These are phyloP conservation scores for Grapholita molesta DNA, from an alignment of 1,140 invertebrate genomes.

Conservation along the genomic window DNA sequence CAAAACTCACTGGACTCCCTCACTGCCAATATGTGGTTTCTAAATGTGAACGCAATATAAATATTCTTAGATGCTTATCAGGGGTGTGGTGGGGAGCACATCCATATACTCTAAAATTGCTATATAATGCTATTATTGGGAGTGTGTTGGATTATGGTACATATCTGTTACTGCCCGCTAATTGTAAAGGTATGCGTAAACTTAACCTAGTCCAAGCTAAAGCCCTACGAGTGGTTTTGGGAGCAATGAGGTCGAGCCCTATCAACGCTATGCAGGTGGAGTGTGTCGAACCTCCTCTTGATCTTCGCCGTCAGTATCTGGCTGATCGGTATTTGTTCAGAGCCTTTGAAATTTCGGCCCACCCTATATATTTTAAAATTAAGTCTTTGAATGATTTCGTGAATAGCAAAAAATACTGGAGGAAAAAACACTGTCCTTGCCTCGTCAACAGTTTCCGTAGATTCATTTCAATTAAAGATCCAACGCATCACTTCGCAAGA, in stretches of 20 bases:
- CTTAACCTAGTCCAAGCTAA: too few relatives aligned
- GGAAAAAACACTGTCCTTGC: too few relatives aligned
- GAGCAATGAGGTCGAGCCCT: background rate
- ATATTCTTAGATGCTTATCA: background rate
- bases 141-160: constrained; percentile 1
- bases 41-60: constrained; percentile 12
- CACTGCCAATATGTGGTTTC: background rate
- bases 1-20: background rate
- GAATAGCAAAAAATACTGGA: too few relatives aligned
- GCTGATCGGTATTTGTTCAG: background rate
- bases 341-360: background rate
- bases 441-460: too few relatives aligned
- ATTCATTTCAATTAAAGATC: too few relatives aligned
- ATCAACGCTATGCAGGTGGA: background rate
- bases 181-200: background rate
- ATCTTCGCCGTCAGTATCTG: background rate
- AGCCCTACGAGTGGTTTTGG: background rate
- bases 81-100: constrained; percentile 15
- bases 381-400: too few relatives aligned
- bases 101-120: background rate
- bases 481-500: too few relatives aligned
- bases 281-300: background rate
- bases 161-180: background rate
- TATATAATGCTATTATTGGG: constrained; percentile 6
- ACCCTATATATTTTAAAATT: too few relatives aligned